phyloP scores from a whole-genome alignment of 2,888 invertebrate species.

The Deilephila elpenor region DNA sequence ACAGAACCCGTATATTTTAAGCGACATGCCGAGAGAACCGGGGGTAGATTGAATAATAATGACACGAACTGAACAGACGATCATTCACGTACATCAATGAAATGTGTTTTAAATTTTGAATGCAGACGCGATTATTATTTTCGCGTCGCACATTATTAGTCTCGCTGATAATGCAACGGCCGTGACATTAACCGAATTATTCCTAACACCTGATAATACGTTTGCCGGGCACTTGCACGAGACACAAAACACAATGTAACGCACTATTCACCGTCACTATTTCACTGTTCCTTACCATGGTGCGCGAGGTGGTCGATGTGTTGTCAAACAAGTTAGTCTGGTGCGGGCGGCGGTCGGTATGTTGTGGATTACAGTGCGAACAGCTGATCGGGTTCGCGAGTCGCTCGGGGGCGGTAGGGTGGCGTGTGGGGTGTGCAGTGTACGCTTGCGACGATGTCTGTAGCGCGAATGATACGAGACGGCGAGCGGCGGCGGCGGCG shows the following conservation, averaged over 20 bases:
- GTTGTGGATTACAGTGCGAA: conserved; percentile 55
- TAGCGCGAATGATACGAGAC: conserved; percentile 76
- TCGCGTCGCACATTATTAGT: conserved; percentile 11
- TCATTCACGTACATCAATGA: conserved; percentile 32
- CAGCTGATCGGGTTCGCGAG: conserved; percentile 74
- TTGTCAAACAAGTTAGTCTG: conserved; percentile 59
- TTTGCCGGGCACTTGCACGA: conserved; percentile 54
- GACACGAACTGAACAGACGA: conserved; percentile 33
- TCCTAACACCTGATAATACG: conserved; percentile 31
- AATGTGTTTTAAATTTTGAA: conserved; percentile 37
- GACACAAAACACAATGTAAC: conserved; percentile 57
- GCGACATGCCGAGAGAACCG: conserved; percentile 18
- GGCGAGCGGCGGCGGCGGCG: conserved; percentile 70
- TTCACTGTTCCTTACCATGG: conserved; percentile 76
- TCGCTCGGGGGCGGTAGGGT: conserved; percentile 52
- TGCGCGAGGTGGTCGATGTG: conserved; percentile 56
- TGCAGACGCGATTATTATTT: conserved; percentile 34
- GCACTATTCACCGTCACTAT: conserved; percentile 68
- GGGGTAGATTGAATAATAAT: conserved; percentile 30
- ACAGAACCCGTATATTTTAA: conserved; percentile 16
- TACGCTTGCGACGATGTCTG: conserved; percentile 69
- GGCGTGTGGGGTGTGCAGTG: conserved; percentile 57
- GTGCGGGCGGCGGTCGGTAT: conserved; percentile 50
- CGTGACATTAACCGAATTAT: not conserved
- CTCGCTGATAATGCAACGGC: not conserved